These are phyloP conservation scores for Oreocharis arfaki DNA, from an alignment of 2,113 vertebrate genomes.

Conservation along the genomic window DNA sequence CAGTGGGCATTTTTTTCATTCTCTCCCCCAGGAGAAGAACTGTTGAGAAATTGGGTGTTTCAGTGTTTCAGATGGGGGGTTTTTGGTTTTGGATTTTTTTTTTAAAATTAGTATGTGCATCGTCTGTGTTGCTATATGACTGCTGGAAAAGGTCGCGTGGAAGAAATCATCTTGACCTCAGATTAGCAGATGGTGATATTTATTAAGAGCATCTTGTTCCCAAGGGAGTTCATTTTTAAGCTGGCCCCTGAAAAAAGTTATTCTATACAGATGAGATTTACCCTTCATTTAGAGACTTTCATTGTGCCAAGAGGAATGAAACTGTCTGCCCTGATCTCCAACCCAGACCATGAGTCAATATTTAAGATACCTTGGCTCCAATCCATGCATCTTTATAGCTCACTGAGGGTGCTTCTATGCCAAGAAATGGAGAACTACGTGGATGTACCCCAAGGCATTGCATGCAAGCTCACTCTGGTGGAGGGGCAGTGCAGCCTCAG, in stretches of 20 bases:
- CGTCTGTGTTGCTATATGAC: neutral
- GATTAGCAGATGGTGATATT: neutral
- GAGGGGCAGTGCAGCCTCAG: rapidly evolving
- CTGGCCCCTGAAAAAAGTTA: conserved; percentile 1
- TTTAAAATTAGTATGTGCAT: neutral
- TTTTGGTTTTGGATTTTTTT: too few species aligned
- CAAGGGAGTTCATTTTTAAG: neutral
- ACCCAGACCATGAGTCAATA: conserved; percentile 54
- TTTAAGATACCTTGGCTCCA: conserved; percentile 52
- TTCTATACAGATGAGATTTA: conserved; percentile 18
- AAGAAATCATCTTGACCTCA: neutral
- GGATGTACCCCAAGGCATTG: neutral
- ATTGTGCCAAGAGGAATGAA: conserved; percentile 51
- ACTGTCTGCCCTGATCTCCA: conserved; percentile 50
- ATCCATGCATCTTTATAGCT: neutral
- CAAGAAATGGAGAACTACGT: neutral
- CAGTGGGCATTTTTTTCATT: neutral
- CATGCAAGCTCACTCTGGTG: neutral
- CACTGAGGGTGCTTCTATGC: neutral
- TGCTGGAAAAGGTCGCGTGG: neutral
- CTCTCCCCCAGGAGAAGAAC: neutral
- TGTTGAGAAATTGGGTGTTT: neutral
- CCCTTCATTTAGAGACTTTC: conserved; percentile 29
- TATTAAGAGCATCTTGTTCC: neutral
- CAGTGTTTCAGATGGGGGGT: neutral